Evolutionary conservation across 2,797 vertebrate genomes (phyloP).

Genomic region (Urosaurus nigricauda): DNA sequence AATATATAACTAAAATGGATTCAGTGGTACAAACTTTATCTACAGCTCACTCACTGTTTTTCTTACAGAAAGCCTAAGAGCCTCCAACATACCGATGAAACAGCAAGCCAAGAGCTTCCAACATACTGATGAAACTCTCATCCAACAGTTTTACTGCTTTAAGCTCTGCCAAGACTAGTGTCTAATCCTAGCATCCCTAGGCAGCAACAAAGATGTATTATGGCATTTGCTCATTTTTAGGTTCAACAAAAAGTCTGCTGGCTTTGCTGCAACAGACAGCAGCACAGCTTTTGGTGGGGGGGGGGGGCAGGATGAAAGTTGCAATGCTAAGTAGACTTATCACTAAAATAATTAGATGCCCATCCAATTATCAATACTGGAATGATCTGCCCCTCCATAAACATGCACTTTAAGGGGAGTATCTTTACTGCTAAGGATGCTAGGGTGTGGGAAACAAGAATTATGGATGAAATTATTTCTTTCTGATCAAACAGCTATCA

Average conservation of each 20-base stretch:
- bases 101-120: constrained; percentile 21
- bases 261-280: neutral
- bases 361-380: neutral
- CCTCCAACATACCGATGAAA: constrained; percentile 37
- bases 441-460: neutral
- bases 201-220: neutral
- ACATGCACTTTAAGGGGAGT: neutral
- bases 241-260: neutral
- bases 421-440: neutral
- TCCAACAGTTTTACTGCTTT: constrained; percentile 49
- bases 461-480: neutral
- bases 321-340: neutral
- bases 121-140: constrained; percentile 49
- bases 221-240: neutral
- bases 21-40: constrained; percentile 55
- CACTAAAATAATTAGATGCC: neutral
- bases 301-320: neutral
- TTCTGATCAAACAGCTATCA: neutral
- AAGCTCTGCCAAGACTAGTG: neutral
- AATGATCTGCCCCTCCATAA: no score
- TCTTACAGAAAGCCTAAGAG: constrained; percentile 3
- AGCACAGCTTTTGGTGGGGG: neutral
- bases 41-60: neutral
- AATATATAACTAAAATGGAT: constrained; percentile 72
- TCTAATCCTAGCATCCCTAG: neutral